Conservation (phyloP, 2,888 invertebrate species). For the Andrena chrysosceles region DNA sequence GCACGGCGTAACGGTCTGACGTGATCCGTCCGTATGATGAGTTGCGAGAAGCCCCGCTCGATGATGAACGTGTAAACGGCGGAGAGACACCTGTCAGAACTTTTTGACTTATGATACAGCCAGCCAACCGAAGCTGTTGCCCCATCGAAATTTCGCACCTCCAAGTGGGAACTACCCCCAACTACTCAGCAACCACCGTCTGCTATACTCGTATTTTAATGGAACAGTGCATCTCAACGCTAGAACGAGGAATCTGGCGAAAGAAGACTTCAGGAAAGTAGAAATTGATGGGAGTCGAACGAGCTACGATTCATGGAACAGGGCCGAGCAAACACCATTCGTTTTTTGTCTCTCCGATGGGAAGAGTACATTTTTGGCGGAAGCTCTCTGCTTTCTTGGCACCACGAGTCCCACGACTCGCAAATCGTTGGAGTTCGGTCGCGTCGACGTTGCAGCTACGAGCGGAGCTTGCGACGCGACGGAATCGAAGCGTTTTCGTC, state of each 20-base stretch:
- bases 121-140: not conserved
- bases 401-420: not conserved
- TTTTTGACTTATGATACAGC: constrained; percentile 57
- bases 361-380: not conserved
- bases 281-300: not conserved
- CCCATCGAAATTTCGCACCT: not conserved
- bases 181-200: constrained; percentile 6
- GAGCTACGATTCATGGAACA: not conserved
- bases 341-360: not conserved
- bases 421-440: not conserved
- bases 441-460: not conserved
- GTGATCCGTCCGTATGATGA: constrained; percentile 63
- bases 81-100: constrained; percentile 47
- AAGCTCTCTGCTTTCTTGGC: not conserved
- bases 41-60: constrained; percentile 50
- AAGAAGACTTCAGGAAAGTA: not conserved
- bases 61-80: constrained; percentile 51
- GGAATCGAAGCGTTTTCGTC: constrained; percentile 28
- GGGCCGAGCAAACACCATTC: not conserved
- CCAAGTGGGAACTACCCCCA: not conserved
- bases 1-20: constrained; percentile 48
- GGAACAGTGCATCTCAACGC: not conserved
- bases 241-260: not conserved
- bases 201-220: not conserved
- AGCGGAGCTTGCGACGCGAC: constrained; percentile 4